Conservation (phyloP, 2,888 invertebrate species). For the Scaptomyza cyrtandrae region DNA sequence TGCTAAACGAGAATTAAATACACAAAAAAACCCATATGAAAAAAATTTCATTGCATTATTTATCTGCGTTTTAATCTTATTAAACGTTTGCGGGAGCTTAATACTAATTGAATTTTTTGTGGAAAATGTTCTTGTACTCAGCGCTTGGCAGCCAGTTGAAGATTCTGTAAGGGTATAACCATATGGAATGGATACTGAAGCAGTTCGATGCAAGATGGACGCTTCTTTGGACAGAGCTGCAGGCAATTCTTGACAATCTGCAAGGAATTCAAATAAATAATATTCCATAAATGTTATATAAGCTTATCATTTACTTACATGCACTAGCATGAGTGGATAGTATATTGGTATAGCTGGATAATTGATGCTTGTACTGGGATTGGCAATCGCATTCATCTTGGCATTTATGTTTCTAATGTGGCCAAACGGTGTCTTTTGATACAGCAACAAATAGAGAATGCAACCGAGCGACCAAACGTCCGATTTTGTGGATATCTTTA, state of each 20-base stretch:
- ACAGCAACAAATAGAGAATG: conserved; percentile 96
- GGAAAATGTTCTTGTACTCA: conserved; percentile 1
- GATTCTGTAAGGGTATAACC: conserved; percentile 82
- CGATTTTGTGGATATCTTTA: conserved; percentile 93
- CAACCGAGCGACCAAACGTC: conserved; percentile 99
- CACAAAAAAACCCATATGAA: conserved; percentile 64
- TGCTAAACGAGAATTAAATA: conserved; percentile 77
- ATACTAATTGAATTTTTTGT: conserved; percentile 10
- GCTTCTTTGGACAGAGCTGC: conserved; percentile 82
- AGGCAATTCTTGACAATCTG: conserved; percentile 84
- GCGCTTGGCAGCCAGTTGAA: conserved; percentile 60
- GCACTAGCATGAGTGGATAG: conserved; percentile 84
- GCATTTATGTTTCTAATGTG: conserved; percentile 89
- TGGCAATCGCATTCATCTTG: conserved; percentile 92
- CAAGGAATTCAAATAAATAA: not conserved
- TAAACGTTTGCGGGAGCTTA: conserved; percentile 22
- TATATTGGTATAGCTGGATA: conserved; percentile 88
- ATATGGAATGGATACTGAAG: conserved; percentile 84
- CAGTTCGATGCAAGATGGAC: conserved; percentile 83
- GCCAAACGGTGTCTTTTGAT: conserved; percentile 95
- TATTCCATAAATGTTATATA: not conserved
- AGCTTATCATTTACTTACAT: conserved; percentile 70
- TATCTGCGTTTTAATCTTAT: conserved; percentile 32
- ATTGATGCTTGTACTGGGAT: conserved; percentile 89
- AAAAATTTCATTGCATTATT: conserved; percentile 47